Evolutionary conservation across 2,888 invertebrate species (phyloP).

Genomic region (Machimus rusticus): DNA sequence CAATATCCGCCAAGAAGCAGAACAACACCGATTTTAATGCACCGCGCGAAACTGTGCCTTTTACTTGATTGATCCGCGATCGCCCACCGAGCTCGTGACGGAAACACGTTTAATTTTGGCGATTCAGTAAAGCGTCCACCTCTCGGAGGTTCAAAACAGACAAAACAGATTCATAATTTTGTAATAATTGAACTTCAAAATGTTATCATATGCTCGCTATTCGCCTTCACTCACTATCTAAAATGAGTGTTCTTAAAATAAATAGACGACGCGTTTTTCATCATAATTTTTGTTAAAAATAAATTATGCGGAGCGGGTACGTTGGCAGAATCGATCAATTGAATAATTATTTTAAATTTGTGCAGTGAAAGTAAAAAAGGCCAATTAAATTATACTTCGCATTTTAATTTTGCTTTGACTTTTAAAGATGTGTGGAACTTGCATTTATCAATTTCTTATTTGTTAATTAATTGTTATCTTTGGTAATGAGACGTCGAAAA

Average conservation of each 20-base stretch:
- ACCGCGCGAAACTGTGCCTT: not conserved
- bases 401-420: not conserved
- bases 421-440: not conserved
- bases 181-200: slow-evolving; percentile 24
- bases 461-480: not conserved
- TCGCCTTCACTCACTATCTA: not conserved
- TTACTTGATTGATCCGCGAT: not conserved
- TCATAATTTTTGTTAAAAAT: not conserved
- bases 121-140: slow-evolving; percentile 13
- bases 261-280: not conserved
- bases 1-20: not conserved
- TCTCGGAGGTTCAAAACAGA: not conserved
- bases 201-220: not conserved
- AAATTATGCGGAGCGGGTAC: not conserved
- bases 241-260: not conserved
- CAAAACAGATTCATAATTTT: not conserved
- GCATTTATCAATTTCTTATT: not conserved
- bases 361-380: not conserved
- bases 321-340: not conserved
- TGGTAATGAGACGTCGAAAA: not conserved
- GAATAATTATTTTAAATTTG: not conserved
- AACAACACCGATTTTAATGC: not conserved
- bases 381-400: not conserved
- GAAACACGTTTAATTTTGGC: slow-evolving; percentile 25
- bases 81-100: not conserved